Conservation (phyloP, 2,888 invertebrate species). For the Morinoia aosen region DNA sequence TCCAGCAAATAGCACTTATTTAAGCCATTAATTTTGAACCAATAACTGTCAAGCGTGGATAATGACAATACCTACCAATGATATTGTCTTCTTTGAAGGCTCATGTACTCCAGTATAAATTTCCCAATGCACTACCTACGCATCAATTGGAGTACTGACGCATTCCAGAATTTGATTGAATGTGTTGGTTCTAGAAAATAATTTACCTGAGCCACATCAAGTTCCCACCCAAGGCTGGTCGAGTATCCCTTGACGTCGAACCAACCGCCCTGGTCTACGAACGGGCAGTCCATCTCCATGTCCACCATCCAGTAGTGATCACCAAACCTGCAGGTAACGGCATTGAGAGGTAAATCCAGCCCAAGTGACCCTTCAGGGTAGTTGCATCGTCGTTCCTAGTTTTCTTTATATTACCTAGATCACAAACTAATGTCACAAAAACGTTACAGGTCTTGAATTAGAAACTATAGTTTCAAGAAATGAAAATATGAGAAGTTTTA, state of each 20-base stretch:
- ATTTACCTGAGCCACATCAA: background rate
- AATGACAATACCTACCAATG: too few species aligned
- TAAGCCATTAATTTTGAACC: too few species aligned
- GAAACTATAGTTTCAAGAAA: too few species aligned
- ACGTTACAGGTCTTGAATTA: background rate
- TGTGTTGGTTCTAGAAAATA: background rate
- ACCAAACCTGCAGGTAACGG: conserved; percentile 69
- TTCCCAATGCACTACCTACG: background rate
- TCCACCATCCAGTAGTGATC: conserved; percentile 73
- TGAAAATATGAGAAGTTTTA: too few species aligned
- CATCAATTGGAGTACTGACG: background rate
- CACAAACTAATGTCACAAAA: background rate
- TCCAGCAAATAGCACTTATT: too few species aligned
- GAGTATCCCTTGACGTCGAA: conserved; percentile 71
- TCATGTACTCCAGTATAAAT: too few species aligned
- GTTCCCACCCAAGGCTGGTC: conserved; percentile 19
- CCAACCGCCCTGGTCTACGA: conserved; percentile 71
- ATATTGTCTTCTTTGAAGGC: too few species aligned
- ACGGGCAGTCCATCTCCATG: conserved; percentile 72
- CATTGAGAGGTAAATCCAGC: background rate
- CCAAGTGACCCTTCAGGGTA: conserved; percentile 46
- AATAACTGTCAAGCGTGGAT: too few species aligned
- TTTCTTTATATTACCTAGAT: background rate
- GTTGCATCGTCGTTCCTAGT: background rate
- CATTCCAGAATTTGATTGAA: too few species aligned